Evolutionary conservation across 2,797 vertebrate genomes (phyloP).

Genomic region (Chloroceryle amazona): DNA sequence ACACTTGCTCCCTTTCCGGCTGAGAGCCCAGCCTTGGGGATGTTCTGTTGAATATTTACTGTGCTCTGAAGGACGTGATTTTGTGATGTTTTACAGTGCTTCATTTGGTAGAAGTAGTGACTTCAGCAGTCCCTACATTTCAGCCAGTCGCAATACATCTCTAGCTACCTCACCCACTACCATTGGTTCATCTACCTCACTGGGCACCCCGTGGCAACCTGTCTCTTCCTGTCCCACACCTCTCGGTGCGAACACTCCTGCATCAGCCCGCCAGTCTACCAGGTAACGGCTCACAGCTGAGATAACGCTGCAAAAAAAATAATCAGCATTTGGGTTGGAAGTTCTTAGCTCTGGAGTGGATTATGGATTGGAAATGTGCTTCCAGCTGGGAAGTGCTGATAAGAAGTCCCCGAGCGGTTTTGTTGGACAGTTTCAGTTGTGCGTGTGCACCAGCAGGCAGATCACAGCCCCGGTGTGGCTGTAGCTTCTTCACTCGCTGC

Average conservation of each 20-base stretch:
- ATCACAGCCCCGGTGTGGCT: fast-evolving
- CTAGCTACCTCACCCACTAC: slow-evolving; percentile 82
- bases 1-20: not conserved
- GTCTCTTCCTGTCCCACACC: slow-evolving; percentile 77
- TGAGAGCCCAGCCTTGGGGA: not conserved
- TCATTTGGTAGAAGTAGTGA: slow-evolving; percentile 84
- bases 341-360: not conserved
- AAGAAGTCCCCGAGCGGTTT: not conserved
- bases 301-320: not conserved
- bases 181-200: slow-evolving; percentile 78
- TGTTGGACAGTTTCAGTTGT: not conserved
- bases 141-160: slow-evolving; percentile 81
- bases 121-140: slow-evolving; percentile 82
- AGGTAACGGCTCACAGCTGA: slow-evolving; percentile 75
- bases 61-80: slow-evolving; percentile 74
- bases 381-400: fast-evolving
- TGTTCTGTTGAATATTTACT: slow-evolving; percentile 37
- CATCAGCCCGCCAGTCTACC: slow-evolving; percentile 51
- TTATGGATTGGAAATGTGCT: not conserved
- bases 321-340: not conserved
- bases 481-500: not conserved
- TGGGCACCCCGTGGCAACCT: slow-evolving; percentile 77
- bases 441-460: not conserved
- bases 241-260: slow-evolving; percentile 70
- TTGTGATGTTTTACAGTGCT: slow-evolving; percentile 83